Conservation (phyloP, 2,113 vertebrate species). For the Oncorhynchus nerka region DNA sequence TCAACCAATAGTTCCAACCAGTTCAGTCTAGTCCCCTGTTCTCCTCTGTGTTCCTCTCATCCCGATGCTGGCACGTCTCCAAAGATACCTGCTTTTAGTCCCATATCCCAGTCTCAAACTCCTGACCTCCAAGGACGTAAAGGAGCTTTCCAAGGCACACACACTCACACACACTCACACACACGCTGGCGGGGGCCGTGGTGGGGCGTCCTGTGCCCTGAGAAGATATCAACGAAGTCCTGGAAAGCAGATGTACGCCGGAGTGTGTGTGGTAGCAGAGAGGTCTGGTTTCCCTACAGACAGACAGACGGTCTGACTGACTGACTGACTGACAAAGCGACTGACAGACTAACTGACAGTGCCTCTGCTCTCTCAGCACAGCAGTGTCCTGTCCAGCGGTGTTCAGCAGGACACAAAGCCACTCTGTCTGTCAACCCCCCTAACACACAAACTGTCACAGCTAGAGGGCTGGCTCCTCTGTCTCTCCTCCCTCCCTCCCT, state of each 20-base stretch:
- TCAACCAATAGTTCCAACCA: background rate
- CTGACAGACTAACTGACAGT: conserved; percentile 53
- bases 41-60: conserved; percentile 39
- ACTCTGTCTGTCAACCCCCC: conserved; percentile 41
- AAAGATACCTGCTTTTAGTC: conserved; percentile 44
- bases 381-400: conserved; percentile 46
- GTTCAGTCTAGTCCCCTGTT: background rate
- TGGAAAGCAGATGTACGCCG: conserved; percentile 50
- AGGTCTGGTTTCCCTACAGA: conserved; percentile 61
- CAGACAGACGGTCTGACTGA: conserved; percentile 11
- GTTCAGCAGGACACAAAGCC: conserved; percentile 26
- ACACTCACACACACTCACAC: conserved; percentile 7
- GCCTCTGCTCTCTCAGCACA: conserved; percentile 38
- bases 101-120: conserved; percentile 38
- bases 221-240: conserved; percentile 28
- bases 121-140: conserved; percentile 24
- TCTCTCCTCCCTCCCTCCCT: conserved; percentile 38
- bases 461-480: conserved; percentile 49
- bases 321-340: conserved; percentile 26
- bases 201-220: conserved; percentile 21
- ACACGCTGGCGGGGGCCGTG: conserved; percentile 11
- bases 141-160: background rate
- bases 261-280: conserved; percentile 25
- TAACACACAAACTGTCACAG: conserved; percentile 51
- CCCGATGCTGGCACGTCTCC: background rate